Evolutionary conservation across 2,888 invertebrate genomes (phyloP).

Genomic region (Kuschelorhynchus macadamiae): DNA sequence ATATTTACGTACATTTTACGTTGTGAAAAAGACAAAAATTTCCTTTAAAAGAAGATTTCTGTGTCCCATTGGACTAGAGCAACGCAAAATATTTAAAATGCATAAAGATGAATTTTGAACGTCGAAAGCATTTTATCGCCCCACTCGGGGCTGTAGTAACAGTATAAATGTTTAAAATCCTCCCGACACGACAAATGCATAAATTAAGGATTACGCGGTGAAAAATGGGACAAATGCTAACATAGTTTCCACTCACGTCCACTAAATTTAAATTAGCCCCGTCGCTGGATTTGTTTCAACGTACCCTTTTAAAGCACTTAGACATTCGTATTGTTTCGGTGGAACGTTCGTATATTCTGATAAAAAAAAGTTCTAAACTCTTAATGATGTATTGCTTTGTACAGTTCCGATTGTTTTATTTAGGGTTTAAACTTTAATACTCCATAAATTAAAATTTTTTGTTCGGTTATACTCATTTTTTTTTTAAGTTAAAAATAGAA

Average conservation of each 20-base stretch:
- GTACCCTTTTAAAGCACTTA: slow-evolving; percentile 35
- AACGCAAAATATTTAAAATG: slow-evolving; percentile 21
- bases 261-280: slow-evolving; percentile 45
- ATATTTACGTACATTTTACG: too few relatives aligned
- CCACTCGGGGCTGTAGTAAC: not conserved
- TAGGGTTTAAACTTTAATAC: too few relatives aligned
- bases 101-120: slow-evolving; percentile 13
- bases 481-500: too few relatives aligned
- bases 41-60: too few relatives aligned
- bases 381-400: too few relatives aligned
- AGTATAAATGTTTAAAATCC: slow-evolving; percentile 36
- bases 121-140: slow-evolving; percentile 6
- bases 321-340: not conserved
- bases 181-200: slow-evolving; percentile 34
- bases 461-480: too few relatives aligned
- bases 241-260: slow-evolving; percentile 36
- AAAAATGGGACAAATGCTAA: slow-evolving; percentile 50
- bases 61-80: too few relatives aligned
- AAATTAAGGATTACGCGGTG: slow-evolving; percentile 41
- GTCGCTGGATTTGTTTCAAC: slow-evolving; percentile 29
- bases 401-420: too few relatives aligned
- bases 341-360: too few relatives aligned
- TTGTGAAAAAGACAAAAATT: too few relatives aligned
- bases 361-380: too few relatives aligned
- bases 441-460: too few relatives aligned